Percentiles rank a stretch among this genome's conserved stretches.
phyloP scores from a whole-genome alignment of 2,113 vertebrate species.

The Plecturocebus donacophilus region DNA sequence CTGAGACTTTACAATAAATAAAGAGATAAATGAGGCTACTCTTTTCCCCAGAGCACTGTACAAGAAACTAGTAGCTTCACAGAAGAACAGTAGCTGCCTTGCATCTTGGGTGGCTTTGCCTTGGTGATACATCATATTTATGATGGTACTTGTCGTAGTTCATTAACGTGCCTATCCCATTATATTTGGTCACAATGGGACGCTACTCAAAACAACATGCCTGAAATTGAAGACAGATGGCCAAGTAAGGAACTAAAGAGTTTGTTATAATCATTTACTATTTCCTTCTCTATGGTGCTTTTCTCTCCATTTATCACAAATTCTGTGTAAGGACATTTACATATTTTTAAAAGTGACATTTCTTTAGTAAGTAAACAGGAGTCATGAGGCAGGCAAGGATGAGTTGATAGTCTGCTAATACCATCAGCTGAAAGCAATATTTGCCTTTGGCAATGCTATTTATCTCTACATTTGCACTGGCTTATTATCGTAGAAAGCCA shows the following conservation, averaged over 20 bases:
- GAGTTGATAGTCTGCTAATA: slow-evolving; percentile 12
- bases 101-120: slow-evolving; percentile 75
- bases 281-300: slow-evolving; percentile 64
- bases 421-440: neutral
- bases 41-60: slow-evolving; percentile 36
- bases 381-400: neutral
- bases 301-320: slow-evolving; percentile 31
- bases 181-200: slow-evolving; percentile 78
- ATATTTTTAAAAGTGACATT: slow-evolving; percentile 38
- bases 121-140: slow-evolving; percentile 74
- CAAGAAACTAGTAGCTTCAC: slow-evolving; percentile 64
- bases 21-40: slow-evolving; percentile 34
- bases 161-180: slow-evolving; percentile 73
- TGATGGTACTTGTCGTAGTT: slow-evolving; percentile 65
- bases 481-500: neutral
- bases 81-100: slow-evolving; percentile 76
- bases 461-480: neutral
- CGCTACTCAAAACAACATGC: slow-evolving; percentile 75
- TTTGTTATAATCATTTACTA: slow-evolving; percentile 54
- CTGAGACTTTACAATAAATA: slow-evolving; percentile 44
- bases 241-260: slow-evolving; percentile 44
- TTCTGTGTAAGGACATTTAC: slow-evolving; percentile 34
- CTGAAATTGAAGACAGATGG: slow-evolving; percentile 82
- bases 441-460: neutral
- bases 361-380: slow-evolving; percentile 34